A percentile compares a stretch with the other conserved stretches of the same genome.
Conservation (phyloP, 1,140 invertebrate genomes). For the Drosophila sturtevanti region DNA sequence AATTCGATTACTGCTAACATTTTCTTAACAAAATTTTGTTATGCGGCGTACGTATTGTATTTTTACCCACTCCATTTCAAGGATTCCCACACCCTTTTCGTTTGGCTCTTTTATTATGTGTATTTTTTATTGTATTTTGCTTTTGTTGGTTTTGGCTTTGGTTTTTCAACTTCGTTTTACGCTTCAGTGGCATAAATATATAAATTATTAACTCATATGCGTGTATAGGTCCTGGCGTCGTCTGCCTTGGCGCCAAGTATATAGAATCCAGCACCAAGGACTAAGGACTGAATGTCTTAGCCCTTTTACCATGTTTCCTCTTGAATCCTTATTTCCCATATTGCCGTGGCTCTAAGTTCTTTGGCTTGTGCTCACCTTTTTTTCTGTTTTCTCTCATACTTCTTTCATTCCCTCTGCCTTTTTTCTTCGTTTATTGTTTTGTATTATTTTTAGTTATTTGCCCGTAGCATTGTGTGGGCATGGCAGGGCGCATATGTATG, state of each 20-base stretch:
- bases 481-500: conserved; percentile 26
- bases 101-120: conserved; percentile 74
- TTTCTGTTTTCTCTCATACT: background rate
- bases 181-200: conserved; percentile 79
- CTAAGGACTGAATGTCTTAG: conserved; percentile 44
- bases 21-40: conserved; percentile 2
- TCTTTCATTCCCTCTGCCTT: background rate
- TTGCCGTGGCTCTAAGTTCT: conserved; percentile 16
- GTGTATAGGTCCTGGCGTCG: conserved; percentile 34
- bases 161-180: conserved; percentile 80
- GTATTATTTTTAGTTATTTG: conserved; percentile 72
- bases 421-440: conserved; percentile 54
- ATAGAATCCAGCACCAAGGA: conserved; percentile 1
- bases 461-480: background rate
- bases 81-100: background rate
- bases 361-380: conserved; percentile 37
- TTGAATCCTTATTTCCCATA: conserved; percentile 5
- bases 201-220: conserved; percentile 77
- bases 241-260: conserved; percentile 42
- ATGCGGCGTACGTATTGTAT: background rate
- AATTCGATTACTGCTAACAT: conserved; percentile 1
- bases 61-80: background rate
- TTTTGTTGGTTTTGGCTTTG: conserved; percentile 76
- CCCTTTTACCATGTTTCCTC: conserved; percentile 44
- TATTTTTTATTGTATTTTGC: conserved; percentile 78